Conservation (phyloP, 2,113 vertebrate species). For the Sylvicapra grimmia region DNA sequence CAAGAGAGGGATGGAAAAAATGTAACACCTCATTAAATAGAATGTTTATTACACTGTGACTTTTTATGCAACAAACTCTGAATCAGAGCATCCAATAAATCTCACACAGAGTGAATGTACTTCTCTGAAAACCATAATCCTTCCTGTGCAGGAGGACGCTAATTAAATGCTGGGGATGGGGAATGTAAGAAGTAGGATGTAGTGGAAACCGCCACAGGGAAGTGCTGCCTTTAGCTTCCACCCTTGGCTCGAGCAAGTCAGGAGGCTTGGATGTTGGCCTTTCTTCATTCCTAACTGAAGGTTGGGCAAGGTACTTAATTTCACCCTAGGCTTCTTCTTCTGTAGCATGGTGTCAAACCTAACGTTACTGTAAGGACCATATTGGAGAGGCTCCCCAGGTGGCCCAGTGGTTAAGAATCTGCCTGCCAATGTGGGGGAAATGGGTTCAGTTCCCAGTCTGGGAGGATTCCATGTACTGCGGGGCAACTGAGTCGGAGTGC, state of each 20-base stretch:
- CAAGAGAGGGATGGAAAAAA: too few species aligned
- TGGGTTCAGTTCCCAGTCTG: not conserved
- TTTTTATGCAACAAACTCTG: constrained; percentile 27
- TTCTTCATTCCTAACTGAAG: not conserved
- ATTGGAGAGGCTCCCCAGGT: not conserved
- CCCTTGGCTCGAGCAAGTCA: not conserved
- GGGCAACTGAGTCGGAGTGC: not conserved
- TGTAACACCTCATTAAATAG: not conserved
- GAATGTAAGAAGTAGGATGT: not conserved
- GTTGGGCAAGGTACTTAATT: not conserved
- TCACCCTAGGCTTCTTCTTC: not conserved
- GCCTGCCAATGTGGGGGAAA: fast-evolving
- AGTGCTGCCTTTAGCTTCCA: not conserved
- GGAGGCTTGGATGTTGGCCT: not conserved
- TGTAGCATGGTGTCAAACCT: not conserved
- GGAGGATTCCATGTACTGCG: fast-evolving
- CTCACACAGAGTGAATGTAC: not conserved
- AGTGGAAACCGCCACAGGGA: not conserved
- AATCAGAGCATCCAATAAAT: constrained; percentile 16
- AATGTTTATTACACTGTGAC: not conserved
- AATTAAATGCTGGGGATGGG: not conserved
- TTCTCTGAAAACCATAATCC: not conserved
- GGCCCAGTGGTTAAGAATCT: not conserved
- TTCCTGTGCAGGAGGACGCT: not conserved
- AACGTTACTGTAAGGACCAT: not conserved